A percentile compares a stretch with the other conserved stretches of the same genome.
These are phyloP conservation scores for Pinna nobilis DNA, from an alignment of 1,140 invertebrate species.

Conservation along the genomic window DNA sequence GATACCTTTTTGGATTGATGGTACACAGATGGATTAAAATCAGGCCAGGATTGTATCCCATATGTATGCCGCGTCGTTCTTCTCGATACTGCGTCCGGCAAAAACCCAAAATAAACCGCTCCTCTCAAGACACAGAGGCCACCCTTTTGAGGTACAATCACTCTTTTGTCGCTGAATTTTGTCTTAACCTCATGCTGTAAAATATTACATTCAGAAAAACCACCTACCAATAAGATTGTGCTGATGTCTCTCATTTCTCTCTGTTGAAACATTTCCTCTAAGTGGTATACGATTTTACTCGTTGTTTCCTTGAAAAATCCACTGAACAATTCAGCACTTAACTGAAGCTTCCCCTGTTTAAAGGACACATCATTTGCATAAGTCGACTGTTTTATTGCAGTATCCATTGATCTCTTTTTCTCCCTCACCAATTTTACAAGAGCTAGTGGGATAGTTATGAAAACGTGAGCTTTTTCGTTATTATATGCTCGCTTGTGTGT, in stretches of 20 bases:
- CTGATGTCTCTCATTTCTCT: not conserved
- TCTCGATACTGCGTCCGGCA: not conserved
- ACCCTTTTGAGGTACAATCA: constrained; percentile 26
- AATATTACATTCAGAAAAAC: constrained; percentile 35
- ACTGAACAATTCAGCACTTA: constrained; percentile 12
- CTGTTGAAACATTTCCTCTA: not conserved
- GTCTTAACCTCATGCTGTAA: constrained; percentile 17
- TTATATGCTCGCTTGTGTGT: constrained; percentile 26
- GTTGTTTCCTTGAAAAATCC: constrained; percentile 21
- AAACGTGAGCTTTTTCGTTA: not conserved
- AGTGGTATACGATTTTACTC: not conserved
- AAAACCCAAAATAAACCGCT: constrained; percentile 24
- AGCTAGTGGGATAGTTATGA: constrained; percentile 19
- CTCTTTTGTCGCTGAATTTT: constrained; percentile 13
- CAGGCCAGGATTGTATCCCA: constrained; percentile 10
- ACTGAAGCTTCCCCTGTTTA: constrained; percentile 26
- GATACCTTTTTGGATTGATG: not conserved
- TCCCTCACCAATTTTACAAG: constrained; percentile 16
- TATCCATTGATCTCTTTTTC: not conserved
- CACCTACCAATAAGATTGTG: constrained; percentile 37
- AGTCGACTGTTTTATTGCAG: not conserved
- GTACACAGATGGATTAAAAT: not conserved
- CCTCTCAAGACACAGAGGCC: constrained; percentile 25
- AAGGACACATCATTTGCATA: constrained; percentile 15
- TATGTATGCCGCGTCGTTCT: constrained; percentile 9